phyloP scores from a whole-genome alignment of 35 echinoderm and acorn worm species.

The Chiridota heheva region DNA sequence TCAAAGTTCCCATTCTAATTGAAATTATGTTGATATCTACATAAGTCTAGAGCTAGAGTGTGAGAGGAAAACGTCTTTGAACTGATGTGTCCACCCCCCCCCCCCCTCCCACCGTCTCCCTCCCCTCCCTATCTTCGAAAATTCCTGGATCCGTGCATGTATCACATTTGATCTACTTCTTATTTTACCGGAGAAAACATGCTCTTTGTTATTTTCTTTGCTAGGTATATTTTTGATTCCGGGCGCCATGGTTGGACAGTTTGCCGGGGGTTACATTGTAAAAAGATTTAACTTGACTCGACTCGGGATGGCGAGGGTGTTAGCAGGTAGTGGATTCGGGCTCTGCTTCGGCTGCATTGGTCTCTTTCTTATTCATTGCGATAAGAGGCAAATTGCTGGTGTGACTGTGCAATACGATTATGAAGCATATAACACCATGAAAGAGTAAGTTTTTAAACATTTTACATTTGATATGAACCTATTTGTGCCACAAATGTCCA shows the following conservation, averaged over 20 bases:
- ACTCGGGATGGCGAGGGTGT: constrained; percentile 11
- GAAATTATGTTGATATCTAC: too few species aligned
- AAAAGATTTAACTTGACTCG: constrained; percentile 14
- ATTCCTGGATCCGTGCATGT: too few species aligned
- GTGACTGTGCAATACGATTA: constrained; percentile 13
- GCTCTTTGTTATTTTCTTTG: too few species aligned
- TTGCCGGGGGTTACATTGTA: constrained; percentile 26
- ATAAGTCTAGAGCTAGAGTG: too few species aligned
- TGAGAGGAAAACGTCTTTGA: too few species aligned
- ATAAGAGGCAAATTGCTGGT: constrained; percentile 13
- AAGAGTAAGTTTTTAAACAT: neutral
- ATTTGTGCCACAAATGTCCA: neutral
- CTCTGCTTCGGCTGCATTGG: neutral
- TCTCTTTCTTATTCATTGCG: constrained; percentile 2
- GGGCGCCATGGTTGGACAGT: constrained; percentile 1
- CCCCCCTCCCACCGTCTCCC: too few species aligned
- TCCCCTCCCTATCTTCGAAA: too few species aligned
- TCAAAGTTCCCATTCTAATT: too few species aligned
- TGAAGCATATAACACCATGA: neutral
- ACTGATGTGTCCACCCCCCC: too few species aligned
- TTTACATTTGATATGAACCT: neutral
- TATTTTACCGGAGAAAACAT: too few species aligned
- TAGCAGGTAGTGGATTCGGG: neutral
- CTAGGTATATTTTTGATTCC: constrained; percentile 24
- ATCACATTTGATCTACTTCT: too few species aligned